These are phyloP conservation scores for Gasteruption jaculator DNA, from an alignment of 2,888 invertebrate genomes.

Conservation along the genomic window DNA sequence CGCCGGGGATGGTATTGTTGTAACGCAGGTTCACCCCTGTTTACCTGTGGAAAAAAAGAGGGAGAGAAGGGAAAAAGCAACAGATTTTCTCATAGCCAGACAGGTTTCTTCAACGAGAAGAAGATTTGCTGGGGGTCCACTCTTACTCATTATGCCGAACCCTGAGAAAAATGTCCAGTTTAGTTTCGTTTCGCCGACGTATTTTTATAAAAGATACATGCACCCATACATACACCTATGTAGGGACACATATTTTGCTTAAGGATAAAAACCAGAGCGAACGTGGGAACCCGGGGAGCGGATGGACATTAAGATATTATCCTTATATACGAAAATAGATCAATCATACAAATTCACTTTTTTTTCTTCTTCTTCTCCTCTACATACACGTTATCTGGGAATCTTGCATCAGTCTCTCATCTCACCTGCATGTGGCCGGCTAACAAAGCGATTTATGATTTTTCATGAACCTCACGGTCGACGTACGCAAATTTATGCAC, in stretches of 20 bases:
- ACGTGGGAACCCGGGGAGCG: conserved; percentile 45
- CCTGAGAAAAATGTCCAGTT: conserved; percentile 42
- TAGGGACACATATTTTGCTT: too few species aligned
- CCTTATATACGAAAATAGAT: conserved; percentile 12
- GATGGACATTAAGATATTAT: conserved; percentile 13
- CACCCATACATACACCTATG: too few species aligned
- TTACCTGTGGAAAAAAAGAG: conserved; percentile 39
- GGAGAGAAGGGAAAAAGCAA: conserved; percentile 9
- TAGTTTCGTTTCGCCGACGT: conserved; percentile 18
- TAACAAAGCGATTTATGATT: too few species aligned
- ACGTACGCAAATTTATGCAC: too few species aligned
- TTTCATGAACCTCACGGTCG: too few species aligned
- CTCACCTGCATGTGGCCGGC: too few species aligned
- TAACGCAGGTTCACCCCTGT: conserved; percentile 47
- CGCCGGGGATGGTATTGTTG: conserved; percentile 38
- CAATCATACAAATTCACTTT: too few species aligned
- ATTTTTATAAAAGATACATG: conserved; percentile 5
- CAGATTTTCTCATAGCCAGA: conserved; percentile 45
- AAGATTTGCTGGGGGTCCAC: conserved; percentile 43
- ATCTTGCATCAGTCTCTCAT: too few species aligned
- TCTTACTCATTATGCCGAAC: conserved; percentile 29
- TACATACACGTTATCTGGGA: too few species aligned
- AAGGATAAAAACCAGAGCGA: too few species aligned
- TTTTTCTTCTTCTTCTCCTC: conserved; percentile 15
- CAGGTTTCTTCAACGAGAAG: conserved; percentile 33